These are phyloP conservation scores for Chrysogorgia sp. DNA, from an alignment of 92 coral and sea anemone species.

Conservation along the genomic window DNA sequence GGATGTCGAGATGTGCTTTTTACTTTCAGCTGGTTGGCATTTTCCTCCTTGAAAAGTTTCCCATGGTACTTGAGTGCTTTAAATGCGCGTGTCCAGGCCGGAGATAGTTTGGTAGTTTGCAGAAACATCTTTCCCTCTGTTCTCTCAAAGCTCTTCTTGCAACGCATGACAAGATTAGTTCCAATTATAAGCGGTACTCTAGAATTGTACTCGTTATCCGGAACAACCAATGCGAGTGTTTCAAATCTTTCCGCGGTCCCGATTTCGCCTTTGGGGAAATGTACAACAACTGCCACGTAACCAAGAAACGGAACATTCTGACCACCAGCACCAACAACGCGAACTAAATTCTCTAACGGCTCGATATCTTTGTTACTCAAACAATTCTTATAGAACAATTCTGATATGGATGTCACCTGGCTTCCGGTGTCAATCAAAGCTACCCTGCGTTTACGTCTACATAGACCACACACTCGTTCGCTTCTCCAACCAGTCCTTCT, in stretches of 20 bases:
- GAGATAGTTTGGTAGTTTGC: conserved; percentile 17
- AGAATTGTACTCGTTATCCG: conserved; percentile 46
- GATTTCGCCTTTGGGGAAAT: conserved; percentile 34
- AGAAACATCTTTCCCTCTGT: conserved; percentile 21
- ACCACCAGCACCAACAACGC: conserved; percentile 56
- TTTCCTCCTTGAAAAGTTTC: background rate
- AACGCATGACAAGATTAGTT: conserved; percentile 43
- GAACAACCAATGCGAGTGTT: conserved; percentile 47
- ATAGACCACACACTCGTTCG: conserved; percentile 48
- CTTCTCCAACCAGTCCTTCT: conserved; percentile 44
- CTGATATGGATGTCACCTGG: conserved; percentile 48
- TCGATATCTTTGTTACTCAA: conserved; percentile 15
- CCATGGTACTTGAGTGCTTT: conserved; percentile 19
- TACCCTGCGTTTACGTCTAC: conserved; percentile 45
- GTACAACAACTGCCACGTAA: conserved; percentile 18
- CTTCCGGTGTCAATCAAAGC: conserved; percentile 63
- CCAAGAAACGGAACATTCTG: conserved; percentile 57
- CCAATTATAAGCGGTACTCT: conserved; percentile 54
- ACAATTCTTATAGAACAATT: conserved; percentile 30
- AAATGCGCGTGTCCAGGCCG: conserved; percentile 52
- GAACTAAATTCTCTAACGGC: conserved; percentile 27
- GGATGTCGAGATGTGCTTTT: conserved; percentile 7
- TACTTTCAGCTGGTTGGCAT: background rate
- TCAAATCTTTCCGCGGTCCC: conserved; percentile 4
- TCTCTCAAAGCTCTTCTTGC: conserved; percentile 23